These are phyloP conservation scores for Apodemus sylvaticus DNA, from an alignment of 2,113 vertebrate genomes.

Conservation along the genomic window DNA sequence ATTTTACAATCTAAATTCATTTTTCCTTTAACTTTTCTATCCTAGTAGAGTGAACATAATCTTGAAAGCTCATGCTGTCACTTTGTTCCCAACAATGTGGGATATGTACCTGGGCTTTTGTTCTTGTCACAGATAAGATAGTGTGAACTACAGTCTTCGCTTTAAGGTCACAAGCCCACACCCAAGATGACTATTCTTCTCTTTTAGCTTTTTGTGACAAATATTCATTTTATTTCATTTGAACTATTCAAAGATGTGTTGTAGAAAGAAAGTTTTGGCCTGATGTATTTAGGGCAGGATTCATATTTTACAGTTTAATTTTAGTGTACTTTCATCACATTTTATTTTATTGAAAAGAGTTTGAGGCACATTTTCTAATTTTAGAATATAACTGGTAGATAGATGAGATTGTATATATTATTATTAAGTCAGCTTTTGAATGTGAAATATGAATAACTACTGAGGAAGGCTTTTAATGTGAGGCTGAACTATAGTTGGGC, in stretches of 20 bases:
- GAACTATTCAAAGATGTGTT: neutral
- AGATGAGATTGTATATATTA: neutral
- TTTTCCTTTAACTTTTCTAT: slow-evolving; percentile 13
- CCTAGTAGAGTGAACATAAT: slow-evolving; percentile 13
- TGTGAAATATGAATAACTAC: slow-evolving; percentile 45
- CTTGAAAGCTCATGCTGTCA: neutral
- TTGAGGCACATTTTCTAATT: slow-evolving; percentile 42
- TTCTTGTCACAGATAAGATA: neutral
- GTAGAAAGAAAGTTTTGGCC: neutral
- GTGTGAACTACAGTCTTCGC: neutral
- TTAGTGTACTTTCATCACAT: slow-evolving; percentile 5
- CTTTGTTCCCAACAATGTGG: neutral
- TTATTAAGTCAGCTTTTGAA: slow-evolving; percentile 41
- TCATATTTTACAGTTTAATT: slow-evolving; percentile 18
- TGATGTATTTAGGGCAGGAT: slow-evolving; percentile 4
- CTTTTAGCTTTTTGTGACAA: slow-evolving; percentile 53
- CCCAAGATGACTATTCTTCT: neutral
- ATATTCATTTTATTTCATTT: slow-evolving; percentile 29
- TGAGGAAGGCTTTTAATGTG: neutral
- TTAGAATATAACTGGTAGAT: slow-evolving; percentile 40
- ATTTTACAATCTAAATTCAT: slow-evolving; percentile 23
- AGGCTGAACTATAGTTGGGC: neutral
- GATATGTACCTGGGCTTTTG: neutral
- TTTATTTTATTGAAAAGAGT: slow-evolving; percentile 15
- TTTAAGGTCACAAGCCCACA: neutral